phyloP scores from a whole-genome alignment of 2,888 invertebrate genomes.

The Drosophila gaucha region DNA sequence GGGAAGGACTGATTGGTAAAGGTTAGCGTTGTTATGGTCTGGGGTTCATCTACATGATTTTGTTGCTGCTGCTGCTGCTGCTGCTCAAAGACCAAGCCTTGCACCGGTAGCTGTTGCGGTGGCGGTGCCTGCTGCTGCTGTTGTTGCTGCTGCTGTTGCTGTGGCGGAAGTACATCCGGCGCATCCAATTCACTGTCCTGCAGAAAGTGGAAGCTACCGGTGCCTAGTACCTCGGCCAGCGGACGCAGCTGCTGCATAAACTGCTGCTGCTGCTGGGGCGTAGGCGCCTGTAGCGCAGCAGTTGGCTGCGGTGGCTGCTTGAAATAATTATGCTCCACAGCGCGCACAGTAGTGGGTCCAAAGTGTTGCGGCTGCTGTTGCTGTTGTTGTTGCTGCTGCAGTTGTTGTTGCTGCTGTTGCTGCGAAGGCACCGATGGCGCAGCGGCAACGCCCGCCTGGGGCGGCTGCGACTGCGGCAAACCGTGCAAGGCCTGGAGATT shows the following conservation, averaged over 20 bases:
- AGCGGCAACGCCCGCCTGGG: slow-evolving; percentile 50
- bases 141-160: slow-evolving; percentile 40
- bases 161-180: slow-evolving; percentile 85
- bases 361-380: slow-evolving; percentile 64
- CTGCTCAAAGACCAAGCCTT: slow-evolving; percentile 68
- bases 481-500: slow-evolving; percentile 71
- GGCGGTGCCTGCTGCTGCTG: slow-evolving; percentile 56
- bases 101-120: slow-evolving; percentile 59
- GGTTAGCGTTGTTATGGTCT: slow-evolving; percentile 91
- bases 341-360: slow-evolving; percentile 87
- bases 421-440: slow-evolving; percentile 26
- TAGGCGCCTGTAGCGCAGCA: slow-evolving; percentile 83
- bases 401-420: slow-evolving; percentile 4
- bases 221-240: slow-evolving; percentile 91
- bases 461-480: slow-evolving; percentile 47
- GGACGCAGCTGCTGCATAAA: slow-evolving; percentile 88
- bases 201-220: slow-evolving; percentile 92
- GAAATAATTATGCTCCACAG: slow-evolving; percentile 88
- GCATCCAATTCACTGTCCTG: slow-evolving; percentile 96
- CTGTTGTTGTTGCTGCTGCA: slow-evolving; percentile 27
- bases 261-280: slow-evolving; percentile 87
- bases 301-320: slow-evolving; percentile 78
- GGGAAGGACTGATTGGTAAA: slow-evolving; percentile 94
- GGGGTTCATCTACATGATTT: slow-evolving; percentile 79
- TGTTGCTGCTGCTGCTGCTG: slow-evolving; percentile 53